Evolutionary conservation across 1,140 invertebrate species (phyloP), one percentile per base, ranked within the genome.

Genomic region (Drosophila nasuta): DNA sequence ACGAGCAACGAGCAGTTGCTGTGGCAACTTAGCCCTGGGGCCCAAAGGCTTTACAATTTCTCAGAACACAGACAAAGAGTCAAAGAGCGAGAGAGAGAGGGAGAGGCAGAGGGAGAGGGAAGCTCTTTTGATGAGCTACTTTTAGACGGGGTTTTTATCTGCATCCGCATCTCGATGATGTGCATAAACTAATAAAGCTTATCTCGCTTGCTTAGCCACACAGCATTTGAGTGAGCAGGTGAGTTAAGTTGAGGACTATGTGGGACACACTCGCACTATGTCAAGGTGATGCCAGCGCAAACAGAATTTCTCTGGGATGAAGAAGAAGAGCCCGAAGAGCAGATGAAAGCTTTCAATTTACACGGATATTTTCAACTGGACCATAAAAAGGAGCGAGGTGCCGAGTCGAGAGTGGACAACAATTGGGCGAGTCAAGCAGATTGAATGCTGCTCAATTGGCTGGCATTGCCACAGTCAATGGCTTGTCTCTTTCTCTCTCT

Each of bases 161-260:
- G 43, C 51, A 57, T 38, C 43, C 58, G 49, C 43, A 67, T 54
- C 52, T 57, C 38, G 15, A 17, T 46, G 38, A 33, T 64, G 54
- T 67, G 73, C 77, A 77, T 88, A 88, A 88, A 75, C 81, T 77
- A 82, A 88, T 88, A 88, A 88, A 88, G 83, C 77, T 81, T 88
- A 88, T 88, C 83, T 83, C 80, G 45, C 54, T 54, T 74, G 57
- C 58, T 68, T 67, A 64, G 63, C 45, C 57, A 66, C 65, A 75
- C 35, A 28, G 2, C 43, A 46, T 33, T 58, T 28, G 11, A 38
- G 20, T 20, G 20, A 25, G 3, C 48, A 30, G 49, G n/a, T 43
- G 33, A 46, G 43, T 28, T 15, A 25, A 10, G 17, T 49, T 33
- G 49, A n/a, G 13, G n/a, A 3, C 17, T 17, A 65, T 59, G 74